A percentile compares a stretch with the other conserved stretches of the same genome.
These are phyloP conservation scores for Acanthochromis polyacanthus DNA, from an alignment of 2,113 vertebrate species.

Conservation along the genomic window DNA sequence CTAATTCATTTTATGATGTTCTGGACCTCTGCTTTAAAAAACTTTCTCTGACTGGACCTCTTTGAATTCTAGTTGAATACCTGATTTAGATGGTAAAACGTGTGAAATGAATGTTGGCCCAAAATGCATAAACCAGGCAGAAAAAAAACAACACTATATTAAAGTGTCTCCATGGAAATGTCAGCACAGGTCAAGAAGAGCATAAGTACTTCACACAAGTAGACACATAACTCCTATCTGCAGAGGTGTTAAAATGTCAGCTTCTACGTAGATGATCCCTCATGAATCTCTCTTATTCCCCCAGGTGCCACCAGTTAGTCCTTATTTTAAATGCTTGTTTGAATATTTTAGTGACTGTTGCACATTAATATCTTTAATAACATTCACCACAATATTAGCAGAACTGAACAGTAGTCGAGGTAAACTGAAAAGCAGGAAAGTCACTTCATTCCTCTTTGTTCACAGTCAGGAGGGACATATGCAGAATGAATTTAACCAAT, in stretches of 20 bases:
- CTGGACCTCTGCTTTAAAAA: too few relatives aligned
- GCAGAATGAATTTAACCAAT: conserved; percentile 23
- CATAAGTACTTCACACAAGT: neutral
- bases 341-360: conserved; percentile 25
- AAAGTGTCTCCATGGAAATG: too few relatives aligned
- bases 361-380: conserved; percentile 10
- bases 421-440: neutral
- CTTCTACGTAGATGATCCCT: neutral
- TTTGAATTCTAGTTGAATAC: too few relatives aligned
- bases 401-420: too few relatives aligned
- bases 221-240: neutral
- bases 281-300: conserved; percentile 3
- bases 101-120: too few relatives aligned
- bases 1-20: too few relatives aligned
- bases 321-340: neutral
- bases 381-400: neutral
- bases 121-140: too few relatives aligned
- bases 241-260: conserved; percentile 7
- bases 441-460: conserved; percentile 3
- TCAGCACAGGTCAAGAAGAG: conserved; percentile 4
- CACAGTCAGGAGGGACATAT: conserved; percentile 1
- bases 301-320: conserved; percentile 6
- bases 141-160: too few relatives aligned
- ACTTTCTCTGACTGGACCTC: too few relatives aligned
- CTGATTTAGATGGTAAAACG: neutral